phyloP scores from a whole-genome alignment of 1,140 invertebrate species.

The Vollenhovia emeryi region DNA sequence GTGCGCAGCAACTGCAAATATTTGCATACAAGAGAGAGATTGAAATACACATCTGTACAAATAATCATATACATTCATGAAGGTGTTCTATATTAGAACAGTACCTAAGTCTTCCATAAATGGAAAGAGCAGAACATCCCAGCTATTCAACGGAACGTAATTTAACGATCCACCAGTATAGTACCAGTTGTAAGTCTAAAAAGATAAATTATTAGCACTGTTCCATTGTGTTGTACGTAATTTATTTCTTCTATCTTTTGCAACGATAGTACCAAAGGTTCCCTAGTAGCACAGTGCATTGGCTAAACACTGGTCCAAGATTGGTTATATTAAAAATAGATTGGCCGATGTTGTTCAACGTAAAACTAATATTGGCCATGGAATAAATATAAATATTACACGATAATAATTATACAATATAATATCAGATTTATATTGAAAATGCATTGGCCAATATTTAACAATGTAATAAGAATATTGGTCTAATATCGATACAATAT shows the following conservation, averaged over 20 bases:
- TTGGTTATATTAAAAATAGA: no score
- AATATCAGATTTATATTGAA: no score
- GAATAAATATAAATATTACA: no score
- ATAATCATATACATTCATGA: slow-evolving; percentile 11
- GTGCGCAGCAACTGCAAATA: slow-evolving; percentile 73
- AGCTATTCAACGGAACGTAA: slow-evolving; percentile 65
- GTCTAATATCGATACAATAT: no score
- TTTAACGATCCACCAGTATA: slow-evolving; percentile 81
- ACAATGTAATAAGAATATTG: no score
- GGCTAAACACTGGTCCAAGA: no score
- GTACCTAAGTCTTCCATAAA: slow-evolving; percentile 78
- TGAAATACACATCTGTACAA: slow-evolving; percentile 10
- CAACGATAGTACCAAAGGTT: neutral
- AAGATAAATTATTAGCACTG: slow-evolving; percentile 49
- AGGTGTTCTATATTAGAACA: slow-evolving; percentile 30
- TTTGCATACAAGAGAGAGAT: slow-evolving; percentile 22
- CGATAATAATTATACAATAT: no score
- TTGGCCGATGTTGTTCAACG: no score
- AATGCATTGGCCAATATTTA: no score
- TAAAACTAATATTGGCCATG: no score
- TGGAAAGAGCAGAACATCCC: slow-evolving; percentile 80
- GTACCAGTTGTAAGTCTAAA: slow-evolving; percentile 83
- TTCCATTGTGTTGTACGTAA: neutral
- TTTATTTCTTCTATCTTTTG: neutral
- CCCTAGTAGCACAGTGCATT: no score